Conservation (phyloP, 2,888 invertebrate genomes). For the Liopterus haemorrhoidalis region DNA sequence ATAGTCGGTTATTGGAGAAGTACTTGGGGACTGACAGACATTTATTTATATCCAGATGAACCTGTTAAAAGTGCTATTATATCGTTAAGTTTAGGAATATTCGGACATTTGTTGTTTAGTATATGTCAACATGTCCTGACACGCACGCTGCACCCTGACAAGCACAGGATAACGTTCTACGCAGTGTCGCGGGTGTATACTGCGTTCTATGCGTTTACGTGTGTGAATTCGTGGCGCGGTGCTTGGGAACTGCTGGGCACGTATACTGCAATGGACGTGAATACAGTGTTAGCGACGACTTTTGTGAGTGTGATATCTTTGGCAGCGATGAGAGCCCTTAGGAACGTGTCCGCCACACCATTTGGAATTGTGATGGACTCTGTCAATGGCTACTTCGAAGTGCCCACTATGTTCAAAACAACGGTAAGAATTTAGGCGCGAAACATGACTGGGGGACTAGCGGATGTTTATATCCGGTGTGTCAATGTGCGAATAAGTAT, state of each 20-base stretch:
- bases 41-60: constrained; percentile 61
- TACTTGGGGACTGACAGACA: constrained; percentile 73
- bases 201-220: constrained; percentile 66
- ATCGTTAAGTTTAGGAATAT: constrained; percentile 64
- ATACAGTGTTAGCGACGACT: constrained; percentile 58
- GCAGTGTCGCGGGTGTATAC: constrained; percentile 69
- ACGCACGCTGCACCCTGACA: constrained; percentile 59
- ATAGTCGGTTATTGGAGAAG: constrained; percentile 85
- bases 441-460: too few relatives aligned
- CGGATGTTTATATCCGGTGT: too few relatives aligned
- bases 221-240: constrained; percentile 85
- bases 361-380: constrained; percentile 71
- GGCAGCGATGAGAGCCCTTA: constrained; percentile 61
- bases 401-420: constrained; percentile 77
- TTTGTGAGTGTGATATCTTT: constrained; percentile 62
- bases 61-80: constrained; percentile 57
- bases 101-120: constrained; percentile 64
- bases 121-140: constrained; percentile 59
- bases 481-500: too few relatives aligned
- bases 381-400: constrained; percentile 72
- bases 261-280: constrained; percentile 56
- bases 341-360: constrained; percentile 79
- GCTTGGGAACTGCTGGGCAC: constrained; percentile 73
- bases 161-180: constrained; percentile 62
- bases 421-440: constrained; percentile 63